A percentile compares a stretch with the other conserved stretches of the same genome.
Evolutionary conservation across 2,113 vertebrate species (phyloP).

Genomic region (Podilymbus podiceps): DNA sequence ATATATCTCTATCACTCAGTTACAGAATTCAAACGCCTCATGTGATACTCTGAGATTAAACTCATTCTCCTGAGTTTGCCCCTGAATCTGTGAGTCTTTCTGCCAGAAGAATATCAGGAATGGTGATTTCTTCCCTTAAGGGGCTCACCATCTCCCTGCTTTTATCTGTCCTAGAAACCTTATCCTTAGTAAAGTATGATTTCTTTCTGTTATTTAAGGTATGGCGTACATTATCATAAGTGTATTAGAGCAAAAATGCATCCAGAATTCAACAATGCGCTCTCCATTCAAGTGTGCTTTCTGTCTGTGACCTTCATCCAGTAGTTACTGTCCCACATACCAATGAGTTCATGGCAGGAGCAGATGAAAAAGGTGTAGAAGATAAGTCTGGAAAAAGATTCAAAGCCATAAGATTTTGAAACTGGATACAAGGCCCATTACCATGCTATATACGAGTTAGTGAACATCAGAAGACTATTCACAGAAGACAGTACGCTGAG

Average conservation of each 20-base stretch:
- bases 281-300: neutral
- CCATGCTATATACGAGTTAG: neutral
- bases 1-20: neutral
- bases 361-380: neutral
- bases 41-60: neutral
- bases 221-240: neutral
- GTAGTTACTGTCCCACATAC: neutral
- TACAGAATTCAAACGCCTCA: neutral
- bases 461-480: neutral
- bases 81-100: neutral
- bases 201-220: neutral
- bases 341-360: neutral
- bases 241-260: neutral
- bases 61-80: neutral
- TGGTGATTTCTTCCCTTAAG: neutral
- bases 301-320: neutral
- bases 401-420: neutral
- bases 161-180: neutral
- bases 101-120: neutral
- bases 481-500: neutral
- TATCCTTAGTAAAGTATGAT: neutral
- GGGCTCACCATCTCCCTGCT: neutral
- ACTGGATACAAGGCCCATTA: neutral
- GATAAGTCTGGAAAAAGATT: neutral
- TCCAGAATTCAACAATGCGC: neutral